Base-by-base conservation (phyloP, 2,888 invertebrate species). In the Dendrolimus houi region DNA sequence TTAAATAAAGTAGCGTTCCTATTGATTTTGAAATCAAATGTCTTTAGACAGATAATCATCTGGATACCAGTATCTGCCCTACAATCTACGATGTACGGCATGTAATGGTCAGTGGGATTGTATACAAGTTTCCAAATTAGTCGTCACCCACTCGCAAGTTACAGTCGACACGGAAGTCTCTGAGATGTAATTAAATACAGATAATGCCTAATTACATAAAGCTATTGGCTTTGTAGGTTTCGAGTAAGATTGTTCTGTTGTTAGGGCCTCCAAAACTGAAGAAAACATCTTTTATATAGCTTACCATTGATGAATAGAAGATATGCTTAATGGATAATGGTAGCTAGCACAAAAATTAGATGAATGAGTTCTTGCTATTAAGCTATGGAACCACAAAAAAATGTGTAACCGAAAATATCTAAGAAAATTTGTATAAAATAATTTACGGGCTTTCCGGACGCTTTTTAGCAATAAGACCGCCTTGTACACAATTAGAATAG, bases 111-210 rank as follows among this genome's bases (percentile, higher is more conserved):
- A 47, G 47, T 47, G 8, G 47, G 47, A 47, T 47, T 47, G 47
- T 47, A 9, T 65, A 68, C 85, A 79, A 80, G 81, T 74, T 84
- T 70, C 86, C 86, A 75, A 81, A 86, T 77, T 66, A 54, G 67
- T 66, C 63, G 40, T 66, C 75, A 69, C 85, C 85, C 83, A 85
- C 85, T 75, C 65, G 60, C 59, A 52, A 54, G 55, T 66, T 59
- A 79, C 72, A 59, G 52, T 10, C 9, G 57, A 58, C 59, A 66
- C 47, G 12, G 29, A 29, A 29, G 29, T 29, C 29, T 29, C 29
- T 29, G 29, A 29, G 72, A 62, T 64, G 68, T 78, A 74, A 73
- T 77, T 71, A 72, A 63, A 65, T 66, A 59, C 62, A 60, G 64
- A 68, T 68, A 64, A 62, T 60, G 58, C 61, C 62, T 67, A 68